A percentile compares a stretch with the other conserved stretches of the same genome.
phyloP scores from a whole-genome alignment of 92 coral and sea anemone species.

The Epizoanthus fatuus region DNA sequence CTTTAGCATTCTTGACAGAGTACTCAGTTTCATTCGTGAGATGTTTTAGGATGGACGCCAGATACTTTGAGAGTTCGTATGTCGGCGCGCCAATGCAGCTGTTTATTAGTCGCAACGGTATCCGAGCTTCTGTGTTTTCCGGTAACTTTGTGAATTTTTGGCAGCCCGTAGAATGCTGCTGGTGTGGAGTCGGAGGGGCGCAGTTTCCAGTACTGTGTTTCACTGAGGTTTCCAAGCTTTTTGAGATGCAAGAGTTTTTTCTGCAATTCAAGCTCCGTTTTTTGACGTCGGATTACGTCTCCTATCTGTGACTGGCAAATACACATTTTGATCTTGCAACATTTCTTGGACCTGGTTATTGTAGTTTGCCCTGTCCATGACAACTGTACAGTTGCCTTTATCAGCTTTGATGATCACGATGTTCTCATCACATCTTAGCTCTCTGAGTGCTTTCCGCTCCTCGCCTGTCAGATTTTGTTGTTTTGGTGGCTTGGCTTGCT shows the following conservation, averaged over 20 bases:
- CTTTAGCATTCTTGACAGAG: background rate
- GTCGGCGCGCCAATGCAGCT: constrained; percentile 31
- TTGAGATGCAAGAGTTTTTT: constrained; percentile 14
- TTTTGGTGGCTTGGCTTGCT: constrained; percentile 21
- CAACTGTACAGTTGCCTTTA: constrained; percentile 45
- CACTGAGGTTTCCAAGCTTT: constrained; percentile 16
- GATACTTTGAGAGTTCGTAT: constrained; percentile 23
- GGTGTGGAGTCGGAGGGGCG: constrained; percentile 39
- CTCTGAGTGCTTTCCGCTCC: constrained; percentile 26
- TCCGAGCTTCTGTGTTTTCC: background rate
- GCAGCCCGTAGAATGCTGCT: constrained; percentile 26
- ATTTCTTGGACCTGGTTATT: constrained; percentile 2
- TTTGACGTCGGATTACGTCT: constrained; percentile 31
- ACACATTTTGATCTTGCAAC: constrained; percentile 14
- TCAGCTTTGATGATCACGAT: constrained; percentile 37
- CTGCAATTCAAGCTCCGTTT: constrained; percentile 17
- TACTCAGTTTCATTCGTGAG: background rate
- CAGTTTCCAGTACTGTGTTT: constrained; percentile 14
- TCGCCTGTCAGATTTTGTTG: constrained; percentile 3
- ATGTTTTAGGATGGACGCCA: constrained; percentile 15
- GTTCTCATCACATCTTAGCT: background rate
- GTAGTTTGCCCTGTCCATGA: constrained; percentile 23
- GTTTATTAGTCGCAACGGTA: constrained; percentile 21
- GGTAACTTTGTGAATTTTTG: constrained; percentile 44
- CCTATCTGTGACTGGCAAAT: constrained; percentile 19